A percentile compares a stretch with the other conserved stretches of the same genome.
Conservation (phyloP, 2,888 invertebrate genomes). For the Oscheius sp. region DNA sequence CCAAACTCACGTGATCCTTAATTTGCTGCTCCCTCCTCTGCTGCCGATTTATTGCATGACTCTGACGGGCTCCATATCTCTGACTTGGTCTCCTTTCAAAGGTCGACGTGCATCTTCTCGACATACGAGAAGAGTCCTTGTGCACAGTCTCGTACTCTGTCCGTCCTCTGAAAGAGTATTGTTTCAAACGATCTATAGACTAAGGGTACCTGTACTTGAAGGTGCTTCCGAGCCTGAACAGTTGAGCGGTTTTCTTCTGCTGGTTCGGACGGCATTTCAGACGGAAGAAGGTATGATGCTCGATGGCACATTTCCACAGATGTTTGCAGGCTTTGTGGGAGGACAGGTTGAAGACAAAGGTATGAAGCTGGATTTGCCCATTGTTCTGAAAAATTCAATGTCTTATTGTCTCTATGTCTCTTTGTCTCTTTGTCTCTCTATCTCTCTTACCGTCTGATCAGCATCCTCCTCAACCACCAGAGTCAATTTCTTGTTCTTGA, state of each 20-base stretch:
- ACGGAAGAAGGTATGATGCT: conserved; percentile 98
- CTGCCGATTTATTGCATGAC: conserved; percentile 40
- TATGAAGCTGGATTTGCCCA: conserved; percentile 85
- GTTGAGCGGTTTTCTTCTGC: conserved; percentile 74
- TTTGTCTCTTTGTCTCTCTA: background rate
- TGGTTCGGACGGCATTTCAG: conserved; percentile 75
- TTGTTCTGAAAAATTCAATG: conserved; percentile 47
- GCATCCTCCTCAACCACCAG: conserved; percentile 98
- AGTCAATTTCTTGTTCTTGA: conserved; percentile 96
- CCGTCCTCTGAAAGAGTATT: conserved; percentile 81
- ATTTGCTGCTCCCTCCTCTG: conserved; percentile 36
- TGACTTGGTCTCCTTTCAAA: conserved; percentile 97
- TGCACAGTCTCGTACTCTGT: conserved; percentile 88
- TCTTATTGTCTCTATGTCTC: too few relatives aligned
- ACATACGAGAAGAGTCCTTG: conserved; percentile 54
- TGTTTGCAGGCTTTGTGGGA: conserved; percentile 99
- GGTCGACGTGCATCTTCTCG: conserved; percentile 89
- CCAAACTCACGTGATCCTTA: conserved; percentile 29
- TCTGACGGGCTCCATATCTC: conserved; percentile 55
- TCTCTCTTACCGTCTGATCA: conserved; percentile 80
- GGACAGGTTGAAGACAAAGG: conserved; percentile 92
- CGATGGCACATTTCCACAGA: conserved; percentile 99
- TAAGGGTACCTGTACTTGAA: conserved; percentile 83
- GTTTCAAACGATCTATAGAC: background rate
- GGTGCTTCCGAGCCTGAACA: conserved; percentile 97